These are phyloP conservation scores for Mamestra configurata DNA, from an alignment of 1,140 invertebrate genomes.

Conservation along the genomic window DNA sequence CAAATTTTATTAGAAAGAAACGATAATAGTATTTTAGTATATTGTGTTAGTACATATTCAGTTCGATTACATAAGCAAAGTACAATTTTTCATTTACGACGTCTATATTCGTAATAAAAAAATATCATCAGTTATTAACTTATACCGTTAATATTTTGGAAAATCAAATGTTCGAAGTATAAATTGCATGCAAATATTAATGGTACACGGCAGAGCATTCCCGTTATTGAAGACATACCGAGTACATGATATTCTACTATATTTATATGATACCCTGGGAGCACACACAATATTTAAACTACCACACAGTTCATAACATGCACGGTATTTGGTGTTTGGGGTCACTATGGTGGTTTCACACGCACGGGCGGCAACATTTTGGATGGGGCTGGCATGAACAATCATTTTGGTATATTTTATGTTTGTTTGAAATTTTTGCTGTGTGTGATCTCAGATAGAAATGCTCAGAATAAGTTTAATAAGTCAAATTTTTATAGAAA, in stretches of 20 bases:
- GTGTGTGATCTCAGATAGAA: conserved; percentile 40
- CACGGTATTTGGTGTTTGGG: conserved; percentile 6
- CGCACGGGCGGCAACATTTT: not conserved
- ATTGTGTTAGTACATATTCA: no score
- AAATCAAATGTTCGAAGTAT: no score
- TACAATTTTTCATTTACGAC: no score
- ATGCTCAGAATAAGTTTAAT: conserved; percentile 30
- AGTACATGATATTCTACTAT: not conserved
- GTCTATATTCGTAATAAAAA: no score
- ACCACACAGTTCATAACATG: not conserved
- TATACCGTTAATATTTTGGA: no score
- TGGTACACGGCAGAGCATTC: not conserved
- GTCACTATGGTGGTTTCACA: not conserved
- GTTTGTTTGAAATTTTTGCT: not conserved
- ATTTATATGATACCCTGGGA: not conserved
- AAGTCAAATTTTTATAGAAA: not conserved
- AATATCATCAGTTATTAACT: no score
- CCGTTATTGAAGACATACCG: not conserved
- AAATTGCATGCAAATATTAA: no score
- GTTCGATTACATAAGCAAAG: no score
- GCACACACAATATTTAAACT: conserved; percentile 18
- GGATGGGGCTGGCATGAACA: not conserved
- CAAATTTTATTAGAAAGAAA: no score
- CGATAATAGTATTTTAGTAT: no score
- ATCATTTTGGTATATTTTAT: not conserved